These are phyloP conservation scores for Gonocerus acuteangulatus DNA, from an alignment of 2,888 invertebrate species.

Conservation along the genomic window DNA sequence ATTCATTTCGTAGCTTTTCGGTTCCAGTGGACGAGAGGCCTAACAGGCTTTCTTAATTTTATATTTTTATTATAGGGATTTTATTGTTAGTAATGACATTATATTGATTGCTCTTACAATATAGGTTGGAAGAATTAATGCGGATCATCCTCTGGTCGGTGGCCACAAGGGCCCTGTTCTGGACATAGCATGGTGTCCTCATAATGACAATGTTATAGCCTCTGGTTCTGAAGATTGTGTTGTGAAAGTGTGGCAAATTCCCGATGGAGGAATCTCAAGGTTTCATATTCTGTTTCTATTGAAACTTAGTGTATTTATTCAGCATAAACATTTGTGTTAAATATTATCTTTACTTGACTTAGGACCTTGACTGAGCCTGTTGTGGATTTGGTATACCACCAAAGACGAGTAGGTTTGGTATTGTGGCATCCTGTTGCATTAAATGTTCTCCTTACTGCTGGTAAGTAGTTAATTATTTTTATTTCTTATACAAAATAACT, in stretches of 20 bases:
- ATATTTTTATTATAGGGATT: no score
- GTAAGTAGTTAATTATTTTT: constrained; percentile 41
- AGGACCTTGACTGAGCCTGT: constrained; percentile 87
- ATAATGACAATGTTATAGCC: constrained; percentile 96
- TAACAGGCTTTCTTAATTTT: no score
- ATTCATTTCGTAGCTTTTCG: no score
- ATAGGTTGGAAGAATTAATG: constrained; percentile 87
- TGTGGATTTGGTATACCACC: constrained; percentile 86
- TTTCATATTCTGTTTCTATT: constrained; percentile 12
- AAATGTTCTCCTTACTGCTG: constrained; percentile 88
- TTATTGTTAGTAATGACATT: no score
- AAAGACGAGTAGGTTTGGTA: constrained; percentile 83
- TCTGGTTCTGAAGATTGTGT: constrained; percentile 96
- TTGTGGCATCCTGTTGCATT: constrained; percentile 96
- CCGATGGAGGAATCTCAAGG: constrained; percentile 73
- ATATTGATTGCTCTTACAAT: no score
- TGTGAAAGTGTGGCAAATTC: constrained; percentile 94
- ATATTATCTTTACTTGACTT: not conserved
- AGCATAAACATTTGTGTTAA: no score
- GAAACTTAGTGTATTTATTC: no score
- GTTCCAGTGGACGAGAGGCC: no score
- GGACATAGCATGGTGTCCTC: constrained; percentile 97
- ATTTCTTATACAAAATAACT: no score
- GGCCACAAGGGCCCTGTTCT: constrained; percentile 95
- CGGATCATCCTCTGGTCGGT: constrained; percentile 88